A percentile compares a stretch with the other conserved stretches of the same genome.
Conservation (phyloP, 2,113 vertebrate genomes). For the Microcebus jonahi region DNA sequence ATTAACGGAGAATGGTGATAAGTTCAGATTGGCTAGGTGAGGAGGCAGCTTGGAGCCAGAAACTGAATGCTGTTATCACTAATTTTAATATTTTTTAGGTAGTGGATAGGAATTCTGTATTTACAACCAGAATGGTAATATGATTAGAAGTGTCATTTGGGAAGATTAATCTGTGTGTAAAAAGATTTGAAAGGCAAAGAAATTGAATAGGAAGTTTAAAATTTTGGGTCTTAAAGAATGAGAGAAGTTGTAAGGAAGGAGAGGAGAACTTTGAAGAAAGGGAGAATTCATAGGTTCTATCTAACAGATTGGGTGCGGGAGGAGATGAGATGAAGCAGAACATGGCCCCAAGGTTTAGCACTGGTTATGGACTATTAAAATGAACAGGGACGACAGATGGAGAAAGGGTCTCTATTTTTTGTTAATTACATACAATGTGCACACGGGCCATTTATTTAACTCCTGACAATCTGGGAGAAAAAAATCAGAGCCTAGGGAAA, state of each 20-base stretch:
- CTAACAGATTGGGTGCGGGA: neutral
- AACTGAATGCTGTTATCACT: neutral
- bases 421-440: neutral
- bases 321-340: neutral
- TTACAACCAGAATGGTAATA: neutral
- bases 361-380: neutral
- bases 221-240: neutral
- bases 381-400: neutral
- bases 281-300: neutral
- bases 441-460: neutral
- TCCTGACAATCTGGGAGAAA: neutral
- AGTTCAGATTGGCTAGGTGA: neutral
- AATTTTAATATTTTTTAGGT: neutral
- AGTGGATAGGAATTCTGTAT: neutral
- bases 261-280: neutral
- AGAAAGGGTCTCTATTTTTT: neutral
- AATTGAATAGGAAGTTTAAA: neutral
- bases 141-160: neutral
- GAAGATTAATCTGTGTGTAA: neutral
- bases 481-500: neutral
- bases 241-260: neutral
- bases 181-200: neutral
- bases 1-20: neutral
- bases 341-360: neutral
- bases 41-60: neutral